These are phyloP conservation scores for Acipenser oxyrinchus DNA, from an alignment of 2,797 vertebrate species.

Conservation along the genomic window DNA sequence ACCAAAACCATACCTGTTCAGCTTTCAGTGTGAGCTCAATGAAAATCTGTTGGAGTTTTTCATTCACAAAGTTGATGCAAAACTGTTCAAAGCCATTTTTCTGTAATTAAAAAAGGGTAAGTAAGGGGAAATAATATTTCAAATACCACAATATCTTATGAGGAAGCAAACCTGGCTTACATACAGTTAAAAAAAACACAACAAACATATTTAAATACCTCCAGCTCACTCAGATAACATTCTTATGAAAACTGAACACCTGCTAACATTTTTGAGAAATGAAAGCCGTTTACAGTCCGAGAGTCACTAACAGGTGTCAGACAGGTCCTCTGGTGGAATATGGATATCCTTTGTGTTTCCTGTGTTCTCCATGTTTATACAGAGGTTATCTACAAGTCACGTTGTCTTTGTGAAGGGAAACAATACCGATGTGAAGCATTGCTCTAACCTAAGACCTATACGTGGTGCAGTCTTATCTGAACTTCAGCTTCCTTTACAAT, in stretches of 20 bases:
- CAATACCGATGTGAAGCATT: conserved; percentile 13
- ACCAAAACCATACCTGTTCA: conserved; percentile 72
- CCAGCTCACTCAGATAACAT: no score
- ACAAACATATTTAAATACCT: no score
- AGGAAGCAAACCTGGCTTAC: neutral
- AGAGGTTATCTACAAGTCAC: conserved; percentile 14
- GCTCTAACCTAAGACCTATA: conserved; percentile 16
- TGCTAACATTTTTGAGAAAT: no score
- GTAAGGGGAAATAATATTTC: neutral
- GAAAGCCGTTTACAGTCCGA: no score
- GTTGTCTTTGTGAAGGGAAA: conserved; percentile 19
- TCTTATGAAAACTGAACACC: no score
- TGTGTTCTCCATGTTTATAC: conserved; percentile 25
- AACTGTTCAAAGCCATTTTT: conserved; percentile 99
- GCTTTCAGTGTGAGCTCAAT: conserved; percentile 94
- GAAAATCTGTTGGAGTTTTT: conserved; percentile 96
- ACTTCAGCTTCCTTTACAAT: conserved; percentile 24
- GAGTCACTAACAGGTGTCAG: no score
- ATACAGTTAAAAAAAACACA: neutral
- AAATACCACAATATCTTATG: neutral
- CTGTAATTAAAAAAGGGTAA: conserved; percentile 46
- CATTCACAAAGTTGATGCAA: conserved; percentile 98
- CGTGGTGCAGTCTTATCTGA: conserved; percentile 9
- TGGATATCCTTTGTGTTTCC: conserved; percentile 27
- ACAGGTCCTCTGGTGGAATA: neutral